Evolutionary conservation across 2,888 invertebrate genomes (phyloP).

Genomic region (Nudaria mundana): DNA sequence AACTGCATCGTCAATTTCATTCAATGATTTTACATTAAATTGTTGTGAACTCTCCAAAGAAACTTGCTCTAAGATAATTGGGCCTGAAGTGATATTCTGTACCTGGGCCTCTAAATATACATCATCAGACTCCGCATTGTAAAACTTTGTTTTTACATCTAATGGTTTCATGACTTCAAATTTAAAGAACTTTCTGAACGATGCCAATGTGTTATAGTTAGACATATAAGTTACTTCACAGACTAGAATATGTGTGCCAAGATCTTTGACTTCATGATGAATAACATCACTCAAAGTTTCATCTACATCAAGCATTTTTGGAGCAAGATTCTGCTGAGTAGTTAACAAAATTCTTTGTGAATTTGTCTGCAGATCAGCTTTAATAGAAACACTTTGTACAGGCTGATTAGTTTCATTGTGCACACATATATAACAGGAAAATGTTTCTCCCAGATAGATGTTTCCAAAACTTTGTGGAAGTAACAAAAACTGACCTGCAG

Average conservation of each 20-base stretch:
- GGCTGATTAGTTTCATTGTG: slow-evolving; percentile 95
- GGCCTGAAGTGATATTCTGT: slow-evolving; percentile 96
- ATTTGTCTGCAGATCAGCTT: slow-evolving; percentile 97
- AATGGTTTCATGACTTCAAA: slow-evolving; percentile 98
- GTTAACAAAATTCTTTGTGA: slow-evolving; percentile 92
- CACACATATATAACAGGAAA: slow-evolving; percentile 98
- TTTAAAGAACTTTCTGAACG: slow-evolving; percentile 98
- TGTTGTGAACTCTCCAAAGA: slow-evolving; percentile 94
- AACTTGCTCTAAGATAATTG: slow-evolving; percentile 97
- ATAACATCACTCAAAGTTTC: slow-evolving; percentile 97
- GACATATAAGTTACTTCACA: slow-evolving; percentile 97
- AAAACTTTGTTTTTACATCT: slow-evolving; percentile 99
- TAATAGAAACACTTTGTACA: slow-evolving; percentile 91
- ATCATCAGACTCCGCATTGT: slow-evolving; percentile 93
- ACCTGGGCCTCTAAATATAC: slow-evolving; percentile 87
- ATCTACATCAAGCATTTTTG: slow-evolving; percentile 85
- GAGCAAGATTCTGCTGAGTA: slow-evolving; percentile 84
- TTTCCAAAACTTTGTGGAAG: slow-evolving; percentile 98
- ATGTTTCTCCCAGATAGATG: slow-evolving; percentile 98
- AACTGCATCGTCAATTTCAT: slow-evolving; percentile 83
- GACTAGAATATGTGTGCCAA: slow-evolving; percentile 97
- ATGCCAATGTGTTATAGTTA: slow-evolving; percentile 87
- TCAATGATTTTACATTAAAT: slow-evolving; percentile 90
- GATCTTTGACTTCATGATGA: slow-evolving; percentile 99
- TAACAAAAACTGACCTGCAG: slow-evolving; percentile 94